Evolutionary conservation across 2,888 invertebrate species (phyloP).

Genomic region (Aromia moschata): DNA sequence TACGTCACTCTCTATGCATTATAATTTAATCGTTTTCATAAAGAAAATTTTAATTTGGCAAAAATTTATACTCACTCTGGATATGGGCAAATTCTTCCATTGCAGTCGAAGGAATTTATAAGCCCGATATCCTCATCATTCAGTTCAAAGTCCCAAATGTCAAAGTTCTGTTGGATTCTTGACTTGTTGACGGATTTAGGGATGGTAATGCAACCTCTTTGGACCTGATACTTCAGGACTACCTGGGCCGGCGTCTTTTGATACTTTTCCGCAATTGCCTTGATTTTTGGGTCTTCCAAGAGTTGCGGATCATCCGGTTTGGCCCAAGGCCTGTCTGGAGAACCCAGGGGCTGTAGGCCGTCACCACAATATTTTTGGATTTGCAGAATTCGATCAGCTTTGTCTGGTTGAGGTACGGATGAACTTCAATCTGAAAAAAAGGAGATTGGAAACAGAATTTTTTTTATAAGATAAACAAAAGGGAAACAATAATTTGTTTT

Average conservation of each 20-base stretch:
- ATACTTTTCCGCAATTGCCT: slow-evolving; percentile 70
- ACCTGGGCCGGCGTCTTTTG: slow-evolving; percentile 77
- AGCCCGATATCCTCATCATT: slow-evolving; percentile 70
- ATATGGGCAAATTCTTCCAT: slow-evolving; percentile 74
- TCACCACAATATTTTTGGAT: slow-evolving; percentile 72
- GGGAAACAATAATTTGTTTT: too few species aligned
- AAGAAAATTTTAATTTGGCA: too few species aligned
- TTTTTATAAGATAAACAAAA: too few species aligned
- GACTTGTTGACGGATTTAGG: slow-evolving; percentile 83
- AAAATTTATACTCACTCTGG: slow-evolving; percentile 65
- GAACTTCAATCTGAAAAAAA: slow-evolving; percentile 85
- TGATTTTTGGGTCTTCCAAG: slow-evolving; percentile 78
- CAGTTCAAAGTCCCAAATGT: slow-evolving; percentile 79
- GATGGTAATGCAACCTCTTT: slow-evolving; percentile 78
- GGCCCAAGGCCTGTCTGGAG: slow-evolving; percentile 86
- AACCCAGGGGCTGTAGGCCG: slow-evolving; percentile 88
- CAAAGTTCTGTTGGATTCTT: slow-evolving; percentile 74
- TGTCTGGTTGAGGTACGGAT: slow-evolving; percentile 80
- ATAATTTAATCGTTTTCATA: too few species aligned
- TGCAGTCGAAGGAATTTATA: slow-evolving; percentile 76
- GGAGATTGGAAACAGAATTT: too few species aligned
- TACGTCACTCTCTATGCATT: too few species aligned
- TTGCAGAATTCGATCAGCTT: slow-evolving; percentile 76
- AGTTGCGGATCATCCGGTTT: slow-evolving; percentile 77
- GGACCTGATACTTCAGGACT: slow-evolving; percentile 71